Evolutionary conservation across 23 tunicate genomes (phyloP), one percentile per base, ranked within the genome.

Genomic region (Corella eumyota): DNA sequence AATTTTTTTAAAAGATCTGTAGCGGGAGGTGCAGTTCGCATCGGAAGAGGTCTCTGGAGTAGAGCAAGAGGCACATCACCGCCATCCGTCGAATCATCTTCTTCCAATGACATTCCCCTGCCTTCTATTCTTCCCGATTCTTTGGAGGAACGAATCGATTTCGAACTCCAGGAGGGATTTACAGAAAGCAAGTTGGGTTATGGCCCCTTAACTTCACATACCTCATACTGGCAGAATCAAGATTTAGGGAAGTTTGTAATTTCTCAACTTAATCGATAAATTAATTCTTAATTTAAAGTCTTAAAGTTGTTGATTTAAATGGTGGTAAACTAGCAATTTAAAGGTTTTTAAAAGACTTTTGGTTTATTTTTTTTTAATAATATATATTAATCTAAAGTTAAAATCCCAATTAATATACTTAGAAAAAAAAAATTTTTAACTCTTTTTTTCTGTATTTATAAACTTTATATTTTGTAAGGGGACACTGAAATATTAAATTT

Each of bases 121-220:
- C 38, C 68, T 6, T 51, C 45, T 19, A 32, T 28, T 21, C 3
- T 7, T 13, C 48, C 52, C 6, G 56, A 21, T 9, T 30, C 65
- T n/a, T 44, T 65, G 4, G 60, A 45, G 31, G 71, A 65, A 32
- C 59, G 95, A 26, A 56, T 85, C 25, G 95, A 85, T 50, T 85
- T 59, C 60, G 95, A 77, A 32, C 79, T 85, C 0, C 95, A 64
- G 47, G 95, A 85, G 49, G 85, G 95, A 4, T 85, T 85, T 37
- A 85, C 95, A 2, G 95, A 85, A 61, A 71, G 95, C 59, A 77
- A 71, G 60, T 69, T 85, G 2, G 95, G 95, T 28, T 85, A 85
- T 65, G 95, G 85, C 0, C 65, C 86, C 0, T 56, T 85, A 21
- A 85, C 95, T 37, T 85, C 95, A 23, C 95, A 85, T 36, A 85